These are phyloP conservation scores for Macaria liturata DNA, from an alignment of 2,888 invertebrate genomes.

Conservation along the genomic window DNA sequence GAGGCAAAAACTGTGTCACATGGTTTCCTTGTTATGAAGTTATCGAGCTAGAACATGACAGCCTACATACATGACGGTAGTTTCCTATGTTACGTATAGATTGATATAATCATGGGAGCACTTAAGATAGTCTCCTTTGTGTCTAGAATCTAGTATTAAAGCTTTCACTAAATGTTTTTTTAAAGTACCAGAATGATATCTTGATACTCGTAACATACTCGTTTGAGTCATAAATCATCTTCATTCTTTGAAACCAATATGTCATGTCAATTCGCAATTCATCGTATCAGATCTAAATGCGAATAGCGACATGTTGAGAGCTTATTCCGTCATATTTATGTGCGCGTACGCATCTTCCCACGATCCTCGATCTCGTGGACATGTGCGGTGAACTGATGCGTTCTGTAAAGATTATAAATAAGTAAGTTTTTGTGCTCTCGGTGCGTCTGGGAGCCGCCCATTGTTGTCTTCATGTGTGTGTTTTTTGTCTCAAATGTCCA, in stretches of 20 bases:
- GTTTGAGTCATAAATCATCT: neutral
- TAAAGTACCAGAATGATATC: too few relatives aligned
- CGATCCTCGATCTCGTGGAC: constrained; percentile 51
- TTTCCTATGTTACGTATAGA: constrained; percentile 1
- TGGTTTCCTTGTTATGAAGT: constrained; percentile 27
- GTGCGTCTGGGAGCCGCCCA: constrained; percentile 31
- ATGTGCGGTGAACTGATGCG: constrained; percentile 38
- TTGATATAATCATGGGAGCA: neutral
- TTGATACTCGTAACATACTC: too few relatives aligned
- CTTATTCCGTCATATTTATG: constrained; percentile 18
- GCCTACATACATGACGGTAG: too few relatives aligned
- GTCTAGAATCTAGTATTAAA: too few relatives aligned
- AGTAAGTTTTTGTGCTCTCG: neutral
- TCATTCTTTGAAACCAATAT: neutral
- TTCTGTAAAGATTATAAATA: constrained; percentile 4
- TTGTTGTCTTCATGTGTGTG: constrained; percentile 26
- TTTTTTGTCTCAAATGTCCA: constrained; percentile 31
- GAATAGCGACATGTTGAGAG: constrained; percentile 15
- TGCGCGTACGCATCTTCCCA: constrained; percentile 42
- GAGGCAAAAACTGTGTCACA: constrained; percentile 31
- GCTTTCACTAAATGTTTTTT: too few relatives aligned
- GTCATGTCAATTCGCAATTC: constrained; percentile 6
- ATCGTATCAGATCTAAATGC: constrained; percentile 6
- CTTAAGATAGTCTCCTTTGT: neutral
- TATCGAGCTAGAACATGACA: too few relatives aligned